phyloP scores from a whole-genome alignment of 1,140 invertebrate species.

The Thereuonema tuberculata region DNA sequence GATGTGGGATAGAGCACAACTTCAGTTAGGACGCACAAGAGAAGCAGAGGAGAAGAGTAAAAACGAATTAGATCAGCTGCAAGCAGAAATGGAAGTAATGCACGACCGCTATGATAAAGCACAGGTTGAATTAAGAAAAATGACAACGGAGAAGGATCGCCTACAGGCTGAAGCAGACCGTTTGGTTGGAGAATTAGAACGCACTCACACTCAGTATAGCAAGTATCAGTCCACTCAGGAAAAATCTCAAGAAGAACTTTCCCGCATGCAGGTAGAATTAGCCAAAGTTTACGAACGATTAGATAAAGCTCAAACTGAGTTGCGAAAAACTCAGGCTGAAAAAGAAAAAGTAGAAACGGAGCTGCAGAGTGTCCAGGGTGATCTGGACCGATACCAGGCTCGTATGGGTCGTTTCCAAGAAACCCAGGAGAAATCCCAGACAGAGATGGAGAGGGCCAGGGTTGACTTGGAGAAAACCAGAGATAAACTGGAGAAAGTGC shows the following conservation, averaged over 20 bases:
- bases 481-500: slow-evolving; percentile 63
- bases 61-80: slow-evolving; percentile 63
- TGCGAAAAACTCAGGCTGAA: slow-evolving; percentile 63
- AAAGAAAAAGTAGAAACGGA: slow-evolving; percentile 50
- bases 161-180: slow-evolving; percentile 64
- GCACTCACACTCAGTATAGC: slow-evolving; percentile 61
- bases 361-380: slow-evolving; percentile 48
- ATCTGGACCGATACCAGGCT: slow-evolving; percentile 55
- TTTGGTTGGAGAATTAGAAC: slow-evolving; percentile 68
- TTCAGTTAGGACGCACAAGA: slow-evolving; percentile 68
- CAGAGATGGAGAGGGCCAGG: slow-evolving; percentile 62
- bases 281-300: slow-evolving; percentile 84
- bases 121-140: slow-evolving; percentile 61
- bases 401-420: slow-evolving; percentile 65
- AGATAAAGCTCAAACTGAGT: slow-evolving; percentile 64
- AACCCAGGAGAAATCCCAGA: slow-evolving; percentile 51
- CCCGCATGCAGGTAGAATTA: slow-evolving; percentile 65
- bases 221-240: slow-evolving; percentile 70
- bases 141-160: slow-evolving; percentile 74
- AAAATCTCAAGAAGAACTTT: slow-evolving; percentile 75
- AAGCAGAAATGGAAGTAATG: slow-evolving; percentile 65
- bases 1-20: slow-evolving; percentile 65
- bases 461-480: slow-evolving; percentile 68
- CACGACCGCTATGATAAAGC: slow-evolving; percentile 79
- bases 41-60: slow-evolving; percentile 83